A percentile compares a stretch with the other conserved stretches of the same genome.
phyloP scores from a whole-genome alignment of 2,888 invertebrate genomes.

The Aelia acuminata region DNA sequence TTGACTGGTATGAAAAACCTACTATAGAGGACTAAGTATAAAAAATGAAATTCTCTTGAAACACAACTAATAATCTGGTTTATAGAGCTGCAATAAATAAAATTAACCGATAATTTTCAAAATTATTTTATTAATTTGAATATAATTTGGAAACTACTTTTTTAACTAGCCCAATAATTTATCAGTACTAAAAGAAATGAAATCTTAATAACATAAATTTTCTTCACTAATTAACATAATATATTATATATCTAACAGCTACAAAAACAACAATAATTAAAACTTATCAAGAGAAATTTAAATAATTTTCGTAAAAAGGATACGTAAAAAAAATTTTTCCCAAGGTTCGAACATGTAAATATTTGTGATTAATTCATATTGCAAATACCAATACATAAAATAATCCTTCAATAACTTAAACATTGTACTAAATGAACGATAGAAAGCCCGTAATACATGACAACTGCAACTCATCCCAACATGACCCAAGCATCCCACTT shows the following conservation, averaged over 20 bases:
- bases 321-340: slow-evolving; percentile 66
- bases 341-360: slow-evolving; percentile 67
- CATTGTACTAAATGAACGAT: slow-evolving; percentile 52
- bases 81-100: no score
- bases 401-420: slow-evolving; percentile 61
- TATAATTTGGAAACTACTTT: background rate
- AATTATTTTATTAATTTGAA: no score
- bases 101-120: no score
- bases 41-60: no score
- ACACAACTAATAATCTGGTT: no score
- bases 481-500: background rate
- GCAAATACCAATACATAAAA: slow-evolving; percentile 64
- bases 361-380: slow-evolving; percentile 66
- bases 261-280: background rate
- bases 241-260: background rate
- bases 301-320: slow-evolving; percentile 65
- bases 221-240: background rate
- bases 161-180: background rate
- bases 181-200: background rate
- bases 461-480: background rate
- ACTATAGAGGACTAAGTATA: no score
- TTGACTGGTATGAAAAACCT: no score
- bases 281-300: background rate
- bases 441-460: background rate
- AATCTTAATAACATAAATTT: background rate